A percentile compares a stretch with the other conserved stretches of the same genome.
Evolutionary conservation across 2,888 invertebrate genomes (phyloP).

Genomic region (Timema podura): DNA sequence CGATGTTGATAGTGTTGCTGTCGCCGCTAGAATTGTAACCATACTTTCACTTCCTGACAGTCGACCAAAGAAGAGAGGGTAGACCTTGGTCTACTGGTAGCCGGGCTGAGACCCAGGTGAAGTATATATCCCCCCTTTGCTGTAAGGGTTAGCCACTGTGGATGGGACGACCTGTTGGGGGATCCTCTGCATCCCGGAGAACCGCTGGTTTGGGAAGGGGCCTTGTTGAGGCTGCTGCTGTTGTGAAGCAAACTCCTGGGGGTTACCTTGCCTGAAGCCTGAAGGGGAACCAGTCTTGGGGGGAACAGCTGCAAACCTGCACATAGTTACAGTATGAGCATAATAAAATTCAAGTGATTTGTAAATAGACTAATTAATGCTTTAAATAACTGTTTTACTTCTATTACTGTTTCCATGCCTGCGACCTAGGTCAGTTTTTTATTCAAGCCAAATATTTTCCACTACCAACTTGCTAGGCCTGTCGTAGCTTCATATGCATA

Average conservation of each 20-base stretch:
- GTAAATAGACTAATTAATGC: too few relatives aligned
- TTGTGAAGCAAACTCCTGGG: constrained; percentile 19
- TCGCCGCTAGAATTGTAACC: too few relatives aligned
- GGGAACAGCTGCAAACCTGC: constrained; percentile 9
- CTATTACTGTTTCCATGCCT: too few relatives aligned
- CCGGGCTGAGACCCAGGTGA: constrained; percentile 25
- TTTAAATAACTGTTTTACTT: too few relatives aligned
- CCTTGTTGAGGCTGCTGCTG: constrained; percentile 19
- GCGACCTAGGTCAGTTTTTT: too few relatives aligned
- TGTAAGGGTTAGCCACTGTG: constrained; percentile 26
- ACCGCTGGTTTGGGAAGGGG: constrained; percentile 2
- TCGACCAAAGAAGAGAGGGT: too few relatives aligned
- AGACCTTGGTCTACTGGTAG: constrained; percentile 17
- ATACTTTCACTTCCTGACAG: too few relatives aligned
- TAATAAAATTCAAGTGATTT: too few relatives aligned
- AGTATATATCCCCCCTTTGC: constrained; percentile 26
- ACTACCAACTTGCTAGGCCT: too few relatives aligned
- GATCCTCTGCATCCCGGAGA: background rate
- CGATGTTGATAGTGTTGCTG: too few relatives aligned
- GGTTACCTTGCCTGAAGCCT: constrained; percentile 11
- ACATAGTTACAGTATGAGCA: background rate
- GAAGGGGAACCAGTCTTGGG: background rate
- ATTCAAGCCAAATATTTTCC: too few relatives aligned
- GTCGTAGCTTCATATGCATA: too few relatives aligned
- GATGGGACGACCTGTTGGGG: constrained; percentile 17